phyloP scores from a whole-genome alignment of 2,888 invertebrate species.

The Heliconius ismenius region DNA sequence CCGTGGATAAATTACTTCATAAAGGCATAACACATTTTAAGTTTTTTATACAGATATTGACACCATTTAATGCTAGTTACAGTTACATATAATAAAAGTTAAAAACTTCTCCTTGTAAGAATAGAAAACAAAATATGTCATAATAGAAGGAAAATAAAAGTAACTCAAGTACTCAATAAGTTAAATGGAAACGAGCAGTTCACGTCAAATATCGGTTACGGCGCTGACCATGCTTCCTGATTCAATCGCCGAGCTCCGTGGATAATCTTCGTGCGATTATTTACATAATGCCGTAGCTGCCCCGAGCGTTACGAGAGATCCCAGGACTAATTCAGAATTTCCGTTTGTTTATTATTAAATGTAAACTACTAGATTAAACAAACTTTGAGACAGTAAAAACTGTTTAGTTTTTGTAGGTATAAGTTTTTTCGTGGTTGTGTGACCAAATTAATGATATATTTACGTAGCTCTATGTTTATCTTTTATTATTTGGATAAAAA shows the following conservation, averaged over 20 bases:
- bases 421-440: background rate
- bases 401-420: conserved; percentile 1
- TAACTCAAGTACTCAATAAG: background rate
- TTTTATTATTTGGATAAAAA: background rate
- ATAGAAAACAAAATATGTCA: background rate
- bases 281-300: conserved; percentile 67
- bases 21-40: background rate
- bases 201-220: conserved; percentile 53
- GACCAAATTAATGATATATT: background rate
- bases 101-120: background rate
- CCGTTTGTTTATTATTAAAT: conserved; percentile 13
- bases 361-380: conserved; percentile 20
- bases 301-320: conserved; percentile 26
- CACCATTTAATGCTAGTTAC: background rate
- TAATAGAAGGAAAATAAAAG: background rate
- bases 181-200: conserved; percentile 59
- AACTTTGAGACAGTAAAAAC: conserved; percentile 25
- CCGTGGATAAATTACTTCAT: too few species aligned
- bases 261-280: conserved; percentile 61
- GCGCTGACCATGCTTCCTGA: conserved; percentile 71
- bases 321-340: conserved; percentile 33
- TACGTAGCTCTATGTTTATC: background rate
- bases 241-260: conserved; percentile 48
- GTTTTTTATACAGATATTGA: background rate
- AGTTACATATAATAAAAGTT: background rate